Base-by-base conservation (phyloP, 2,113 vertebrate species). In the Rhabdomys dilectus region DNA sequence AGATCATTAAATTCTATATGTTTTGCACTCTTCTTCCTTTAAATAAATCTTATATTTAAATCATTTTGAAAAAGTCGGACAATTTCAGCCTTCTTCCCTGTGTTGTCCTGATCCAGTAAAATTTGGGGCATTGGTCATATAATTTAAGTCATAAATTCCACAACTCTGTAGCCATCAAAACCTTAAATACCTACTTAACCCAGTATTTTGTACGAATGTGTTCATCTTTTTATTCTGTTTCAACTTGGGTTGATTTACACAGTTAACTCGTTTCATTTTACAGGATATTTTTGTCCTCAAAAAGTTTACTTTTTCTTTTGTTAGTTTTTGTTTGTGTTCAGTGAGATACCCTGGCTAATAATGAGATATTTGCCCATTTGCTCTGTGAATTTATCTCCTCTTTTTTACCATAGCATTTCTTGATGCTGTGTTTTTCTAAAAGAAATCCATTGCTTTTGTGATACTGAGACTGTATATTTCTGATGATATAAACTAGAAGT, bases 401-500 rank as follows among this genome's bases (percentile, higher is more conserved):
- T 95, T 82, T 60, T 16, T 16, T 53, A 22, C 45, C n/a, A 1
- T 0, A 45, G n/a, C 1, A 39, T 72, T n/a, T 42, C 56, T 34
- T 48, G 7, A 80, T 72, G 6, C 9, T 6, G 19, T 70, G 4
- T 89, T 8, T 48, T 80, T 96, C 64, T 84, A 80, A 91, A 89
- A 66, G 34, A 91, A 95, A 91, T 88, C 34, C 10, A n/a, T 29
- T 48, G 5, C 5, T 56, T 89, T 39, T 21, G 29, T 48, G 70
- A 87, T 92, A 31, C 81, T 91, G 80, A 88, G 91, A 82, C 78
- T 19, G 62, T 17, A 42, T 82, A 60, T 91, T 66, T 96, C 56
- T 80, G 36, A 66, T 89, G 36, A 86, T 78, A 68, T 93, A 31
- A 96, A 96, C 12, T 93, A 94, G 66, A 96, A 96, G 8, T 70